Evolutionary conservation across 2,888 invertebrate genomes (phyloP), one percentile per base, ranked within the genome.

Genomic region (Erebia palarica): DNA sequence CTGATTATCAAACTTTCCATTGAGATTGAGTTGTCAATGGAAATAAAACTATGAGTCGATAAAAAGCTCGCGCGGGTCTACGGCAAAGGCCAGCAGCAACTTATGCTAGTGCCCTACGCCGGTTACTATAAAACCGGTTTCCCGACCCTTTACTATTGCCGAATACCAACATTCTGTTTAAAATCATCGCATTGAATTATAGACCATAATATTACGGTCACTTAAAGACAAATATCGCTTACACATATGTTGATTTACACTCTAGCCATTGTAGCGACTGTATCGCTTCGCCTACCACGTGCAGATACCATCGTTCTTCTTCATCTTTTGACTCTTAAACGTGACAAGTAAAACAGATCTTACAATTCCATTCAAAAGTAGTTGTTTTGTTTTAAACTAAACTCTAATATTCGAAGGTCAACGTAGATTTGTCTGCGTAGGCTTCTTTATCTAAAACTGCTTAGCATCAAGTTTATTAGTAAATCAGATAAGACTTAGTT

Each of bases 51-150:
- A 69, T 49, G 7, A 71, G 47, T 75, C 76, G 75, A 76, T 75
- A 77, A 72, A 77, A 75, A 75, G 66, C 65, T 58, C 59, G 63
- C 64, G 42, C 75, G 51, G 69, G 58, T 71, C 75, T 74, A 73
- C 67, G 68, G 66, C 61, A 70, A 70, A 36, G 36, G 36, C 36
- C 36, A 65, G 63, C 73, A 60, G 55, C 73, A 75, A n/a, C n/a
- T n/a, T 77, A 70, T 69, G 84, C 84, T 84, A 86, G 87, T 85
- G 87, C 87, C 86, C 89, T 87, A 86, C 85, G 86, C 80, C 81
- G 84, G 84, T 84, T 88, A 88, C 88, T 85, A 85, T 77, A 80
- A 75, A 91, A 92, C 91, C 91, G 90, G 91, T 91, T 86, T 77
- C 71, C 66, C 72, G 68, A 82, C 86, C 86, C 85, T 84, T 81